Evolutionary conservation across 2,797 vertebrate genomes (phyloP), one percentile per base, ranked within the genome.

Genomic region (Schizopygopsis malacanthus): DNA sequence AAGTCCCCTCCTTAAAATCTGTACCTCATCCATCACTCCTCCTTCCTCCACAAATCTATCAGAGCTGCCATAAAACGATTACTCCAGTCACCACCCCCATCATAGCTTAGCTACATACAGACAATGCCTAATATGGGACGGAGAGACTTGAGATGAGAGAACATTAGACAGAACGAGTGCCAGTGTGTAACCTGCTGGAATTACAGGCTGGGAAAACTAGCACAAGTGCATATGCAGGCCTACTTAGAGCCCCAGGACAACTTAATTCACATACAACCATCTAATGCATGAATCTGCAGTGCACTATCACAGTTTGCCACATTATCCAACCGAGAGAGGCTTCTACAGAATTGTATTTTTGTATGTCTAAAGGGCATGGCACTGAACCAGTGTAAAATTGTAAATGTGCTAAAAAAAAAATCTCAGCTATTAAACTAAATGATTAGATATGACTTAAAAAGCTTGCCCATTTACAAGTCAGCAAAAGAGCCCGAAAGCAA

Each of bases 61-160:
- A 88, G 16, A 52, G 87, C 67, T 9, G 77, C 76, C 28, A 89
- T 89, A 87, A 90, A 76, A 59, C 71, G 15, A 85, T 78, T 76
- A 56, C 76, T 84, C 45, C 72, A 70, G 77, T 69, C 41, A 52
- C 22, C 5, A 9, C 67, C 70, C 56, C 88, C 84, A 70, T 65
- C 52, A 81, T 45, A 75, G 67, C 2, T 43, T n/a, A 37, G 56
- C 71, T 89, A 85, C 72, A 15, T 86, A 89, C 90, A 91, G 87
- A 91, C 86, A 88, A 87, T 63, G 76, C 94, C 93, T 83, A 94
- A 93, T 92, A 95, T 91, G 93, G 94, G 89, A 91, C 89, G 79
- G 81, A 89, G 72, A 52, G 77, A 85, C 81, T 56, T 56, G 43
- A 81, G 77, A 59, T 56, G 45, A 79, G 50, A 25, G 50, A 82